These are phyloP conservation scores for Hippopotamus amphibius DNA, from an alignment of 2,113 vertebrate genomes.

Conservation along the genomic window DNA sequence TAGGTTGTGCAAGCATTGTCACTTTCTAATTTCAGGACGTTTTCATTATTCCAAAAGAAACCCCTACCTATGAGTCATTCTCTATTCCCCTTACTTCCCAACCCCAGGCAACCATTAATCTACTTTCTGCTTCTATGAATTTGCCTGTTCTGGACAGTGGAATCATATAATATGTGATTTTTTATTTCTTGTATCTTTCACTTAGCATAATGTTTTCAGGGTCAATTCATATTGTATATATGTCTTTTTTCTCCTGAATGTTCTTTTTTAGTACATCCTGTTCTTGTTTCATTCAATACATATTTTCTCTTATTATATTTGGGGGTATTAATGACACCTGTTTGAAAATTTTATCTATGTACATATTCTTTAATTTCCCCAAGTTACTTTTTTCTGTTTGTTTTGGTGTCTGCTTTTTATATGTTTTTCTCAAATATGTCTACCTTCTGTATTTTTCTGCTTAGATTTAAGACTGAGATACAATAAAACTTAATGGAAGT, in stretches of 20 bases:
- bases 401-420: slow-evolving; percentile 23
- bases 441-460: slow-evolving; percentile 24
- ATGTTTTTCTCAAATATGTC: slow-evolving; percentile 48
- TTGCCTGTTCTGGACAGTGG: not conserved
- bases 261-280: slow-evolving; percentile 17
- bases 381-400: not conserved
- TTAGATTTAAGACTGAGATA: slow-evolving; percentile 8
- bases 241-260: not conserved
- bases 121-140: slow-evolving; percentile 38
- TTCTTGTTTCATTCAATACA: slow-evolving; percentile 39
- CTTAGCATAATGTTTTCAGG: slow-evolving; percentile 34
- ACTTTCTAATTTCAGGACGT: not conserved
- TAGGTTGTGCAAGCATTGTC: not conserved
- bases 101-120: not conserved
- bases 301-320: not conserved
- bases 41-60: not conserved
- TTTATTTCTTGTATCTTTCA: slow-evolving; percentile 36
- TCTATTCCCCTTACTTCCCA: not conserved
- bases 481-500: not conserved
- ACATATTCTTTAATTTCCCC: not conserved
- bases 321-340: not conserved
- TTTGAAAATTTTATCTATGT: slow-evolving; percentile 20
- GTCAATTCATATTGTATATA: not conserved
- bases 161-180: not conserved
- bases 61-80: not conserved